Base-by-base conservation (phyloP, 2,888 invertebrate genomes). In the Hypselothyrea guttata region DNA sequence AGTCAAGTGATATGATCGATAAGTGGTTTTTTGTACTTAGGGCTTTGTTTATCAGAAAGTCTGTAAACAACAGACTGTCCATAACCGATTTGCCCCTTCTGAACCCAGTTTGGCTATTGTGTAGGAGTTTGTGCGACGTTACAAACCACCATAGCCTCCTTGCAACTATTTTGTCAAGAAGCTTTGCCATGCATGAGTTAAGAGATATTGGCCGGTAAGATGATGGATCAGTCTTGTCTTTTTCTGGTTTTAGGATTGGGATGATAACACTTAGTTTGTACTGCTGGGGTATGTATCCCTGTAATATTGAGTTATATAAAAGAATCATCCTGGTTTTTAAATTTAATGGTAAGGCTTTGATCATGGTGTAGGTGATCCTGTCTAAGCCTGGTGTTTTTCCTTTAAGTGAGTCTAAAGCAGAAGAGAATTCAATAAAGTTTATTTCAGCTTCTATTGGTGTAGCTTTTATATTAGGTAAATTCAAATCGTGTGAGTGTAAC, bases 151-250 rank as follows among this genome's bases (percentile, higher is more conserved):
- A 41, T 8, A 41, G 28, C 27, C 41, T 27, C 11, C 22, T 46
- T 13, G 35, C 33, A 2, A 46, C 16, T 11, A 46, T 46, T 33
- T 34, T 46, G 18, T 46, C 45, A 5, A 46, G 34, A 5, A 46
- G 4, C n/a, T 46, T 46, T 9, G 34, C 31, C 18, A 45, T 18
- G 11, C 45, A 45, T 34, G 33, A 33, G 12, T 45, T 45, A 18
- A 45, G 33, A 1, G 45, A 45, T 18, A 45, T 45, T 5, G 45
- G 31, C n/a, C 7, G 45, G 18, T 45, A 45, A 7, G 45, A 45
- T 9, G 7, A 11, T 4, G 11, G n/a, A 4, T 9, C 16, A 8
- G 34, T 33, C 33, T 45, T 45, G 7, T 33, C 33, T 9, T 15
- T 34, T 3, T 45, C 18, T 9, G 33, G 34, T 18, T 45, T 45